Percentiles rank a stretch among this genome's conserved stretches.
phyloP scores from a whole-genome alignment of 2,797 vertebrate species.

The Poecilia gillii region DNA sequence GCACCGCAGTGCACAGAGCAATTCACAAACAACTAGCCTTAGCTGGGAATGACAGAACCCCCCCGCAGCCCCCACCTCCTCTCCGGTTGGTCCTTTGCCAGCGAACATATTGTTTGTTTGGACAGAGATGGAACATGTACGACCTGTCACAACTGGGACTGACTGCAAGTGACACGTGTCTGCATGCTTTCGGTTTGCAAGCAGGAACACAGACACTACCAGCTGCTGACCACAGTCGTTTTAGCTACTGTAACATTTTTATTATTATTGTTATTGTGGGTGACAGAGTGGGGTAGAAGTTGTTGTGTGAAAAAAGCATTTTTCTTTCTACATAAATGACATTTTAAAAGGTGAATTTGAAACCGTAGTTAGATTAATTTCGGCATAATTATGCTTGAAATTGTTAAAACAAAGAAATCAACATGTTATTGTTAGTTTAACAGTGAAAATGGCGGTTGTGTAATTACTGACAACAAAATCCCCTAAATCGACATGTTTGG shows the following conservation, averaged over 20 bases:
- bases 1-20: not conserved
- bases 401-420: not conserved
- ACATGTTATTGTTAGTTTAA: slow-evolving; percentile 1
- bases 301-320: not conserved
- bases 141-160: slow-evolving; percentile 3
- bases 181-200: not conserved
- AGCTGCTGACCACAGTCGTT: slow-evolving; percentile 1
- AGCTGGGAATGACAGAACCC: not conserved
- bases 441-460: not conserved
- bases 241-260: not conserved
- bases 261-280: not conserved
- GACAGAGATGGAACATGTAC: slow-evolving; percentile 7
- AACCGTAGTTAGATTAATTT: not conserved
- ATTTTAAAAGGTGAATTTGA: not conserved
- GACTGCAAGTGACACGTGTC: slow-evolving; percentile 5
- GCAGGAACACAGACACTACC: not conserved
- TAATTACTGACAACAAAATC: slow-evolving; percentile 17
- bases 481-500: not conserved
- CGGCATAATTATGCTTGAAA: not conserved
- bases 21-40: not conserved
- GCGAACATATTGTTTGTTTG: slow-evolving; percentile 11
- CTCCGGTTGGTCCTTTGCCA: not conserved
- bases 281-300: not conserved
- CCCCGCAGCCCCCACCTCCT: not conserved
- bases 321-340: not conserved